phyloP scores from a whole-genome alignment of 2,797 vertebrate species.

The Chelidonichthys spinosus region DNA sequence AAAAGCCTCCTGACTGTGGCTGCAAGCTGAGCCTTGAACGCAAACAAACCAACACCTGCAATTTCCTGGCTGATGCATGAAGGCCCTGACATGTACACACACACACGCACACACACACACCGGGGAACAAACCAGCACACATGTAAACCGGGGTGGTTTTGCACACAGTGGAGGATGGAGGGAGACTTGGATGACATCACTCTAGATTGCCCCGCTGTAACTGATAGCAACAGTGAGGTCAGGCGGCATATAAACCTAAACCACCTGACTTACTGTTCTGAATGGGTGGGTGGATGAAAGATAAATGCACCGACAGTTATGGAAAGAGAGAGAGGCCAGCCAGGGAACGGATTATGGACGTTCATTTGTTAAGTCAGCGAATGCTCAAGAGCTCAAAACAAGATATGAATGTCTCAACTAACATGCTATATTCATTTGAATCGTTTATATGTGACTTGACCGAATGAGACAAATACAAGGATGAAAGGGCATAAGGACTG shows the following conservation, averaged over 20 bases:
- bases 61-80: conserved; percentile 82
- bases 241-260: conserved; percentile 72
- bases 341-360: background rate
- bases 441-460: conserved; percentile 14
- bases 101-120: conserved; percentile 35
- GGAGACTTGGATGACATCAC: conserved; percentile 78
- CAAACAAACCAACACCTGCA: conserved; percentile 86
- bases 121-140: conserved; percentile 39
- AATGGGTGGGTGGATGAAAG: conserved; percentile 50
- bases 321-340: background rate
- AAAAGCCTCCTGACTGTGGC: conserved; percentile 64
- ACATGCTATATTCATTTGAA: background rate
- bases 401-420: conserved; percentile 27
- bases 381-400: conserved; percentile 16
- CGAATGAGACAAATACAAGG: conserved; percentile 19
- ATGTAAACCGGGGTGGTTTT: conserved; percentile 51
- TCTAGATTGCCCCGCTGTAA: conserved; percentile 64
- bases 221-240: conserved; percentile 80
- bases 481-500: background rate
- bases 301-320: conserved; percentile 28
- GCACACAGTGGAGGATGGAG: conserved; percentile 62
- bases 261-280: conserved; percentile 73
- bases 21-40: conserved; percentile 77
- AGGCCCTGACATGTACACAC: conserved; percentile 72
- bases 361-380: conserved; percentile 10